phyloP scores from a whole-genome alignment of 2,888 invertebrate species.

The Stenchaetothrips biformis region DNA sequence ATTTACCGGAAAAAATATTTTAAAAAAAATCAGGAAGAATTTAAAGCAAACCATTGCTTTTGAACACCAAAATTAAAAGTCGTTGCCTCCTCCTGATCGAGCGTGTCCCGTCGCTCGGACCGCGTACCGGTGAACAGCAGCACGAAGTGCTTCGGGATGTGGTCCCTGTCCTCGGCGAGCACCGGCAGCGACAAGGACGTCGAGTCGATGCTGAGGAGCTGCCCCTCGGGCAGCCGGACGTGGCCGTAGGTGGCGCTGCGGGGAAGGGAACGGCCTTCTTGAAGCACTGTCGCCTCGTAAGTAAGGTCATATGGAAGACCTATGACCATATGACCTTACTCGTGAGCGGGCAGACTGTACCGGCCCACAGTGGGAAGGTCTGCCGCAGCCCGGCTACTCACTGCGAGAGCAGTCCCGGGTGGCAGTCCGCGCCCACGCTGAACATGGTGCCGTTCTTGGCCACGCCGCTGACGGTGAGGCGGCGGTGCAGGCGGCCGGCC shows the following conservation, averaged over 20 bases:
- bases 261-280: not conserved
- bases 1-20: no score
- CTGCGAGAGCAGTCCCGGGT: slow-evolving; percentile 42
- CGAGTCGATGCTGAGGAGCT: not conserved
- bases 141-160: slow-evolving; percentile 16
- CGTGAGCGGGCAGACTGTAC: no score
- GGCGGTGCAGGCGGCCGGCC: slow-evolving; percentile 33
- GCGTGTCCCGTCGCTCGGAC: not conserved
- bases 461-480: slow-evolving; percentile 34
- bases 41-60: no score
- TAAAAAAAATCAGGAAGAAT: no score
- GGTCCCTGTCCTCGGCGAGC: slow-evolving; percentile 3
- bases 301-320: no score
- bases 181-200: not conserved
- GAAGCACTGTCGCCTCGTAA: no score
- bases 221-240: not conserved
- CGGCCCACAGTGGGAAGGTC: not conserved
- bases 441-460: slow-evolving; percentile 42
- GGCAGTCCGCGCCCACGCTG: slow-evolving; percentile 40
- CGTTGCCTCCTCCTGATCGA: no score
- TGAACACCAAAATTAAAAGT: no score
- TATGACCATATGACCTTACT: no score
- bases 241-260: slow-evolving; percentile 10
- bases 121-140: not conserved
- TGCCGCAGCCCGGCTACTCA: slow-evolving; percentile 36